phyloP scores from a whole-genome alignment of 2,113 vertebrate species.

The Origma solitaria region DNA sequence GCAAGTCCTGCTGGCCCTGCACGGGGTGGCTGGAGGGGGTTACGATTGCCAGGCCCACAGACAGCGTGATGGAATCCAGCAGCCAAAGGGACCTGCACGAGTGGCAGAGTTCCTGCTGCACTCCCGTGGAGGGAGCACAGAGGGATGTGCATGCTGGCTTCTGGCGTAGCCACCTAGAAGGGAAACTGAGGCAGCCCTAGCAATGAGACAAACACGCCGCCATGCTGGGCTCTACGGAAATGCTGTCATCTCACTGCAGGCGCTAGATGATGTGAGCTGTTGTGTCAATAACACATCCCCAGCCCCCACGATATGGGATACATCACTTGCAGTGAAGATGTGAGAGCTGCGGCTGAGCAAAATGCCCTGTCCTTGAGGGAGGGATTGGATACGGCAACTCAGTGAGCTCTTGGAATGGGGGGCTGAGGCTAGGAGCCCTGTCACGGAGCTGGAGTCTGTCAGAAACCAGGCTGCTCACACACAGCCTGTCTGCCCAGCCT shows the following conservation, averaged over 20 bases:
- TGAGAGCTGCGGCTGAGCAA: background rate
- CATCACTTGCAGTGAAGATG: background rate
- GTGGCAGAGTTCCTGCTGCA: background rate
- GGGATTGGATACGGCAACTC: background rate
- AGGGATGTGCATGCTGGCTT: background rate
- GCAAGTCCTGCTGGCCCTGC: background rate
- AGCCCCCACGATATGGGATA: background rate
- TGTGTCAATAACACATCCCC: background rate
- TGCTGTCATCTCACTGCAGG: background rate
- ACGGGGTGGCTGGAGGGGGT: rapidly evolving
- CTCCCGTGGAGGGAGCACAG: background rate
- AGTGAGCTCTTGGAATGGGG: background rate
- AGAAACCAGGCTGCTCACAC: background rate
- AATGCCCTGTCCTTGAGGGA: background rate
- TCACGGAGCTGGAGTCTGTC: background rate
- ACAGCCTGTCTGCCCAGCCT: background rate
- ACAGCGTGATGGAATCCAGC: background rate
- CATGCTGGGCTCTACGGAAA: background rate
- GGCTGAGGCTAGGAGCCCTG: background rate
- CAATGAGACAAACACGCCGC: rapidly evolving
- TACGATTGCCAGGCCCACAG: rapidly evolving
- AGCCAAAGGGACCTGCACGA: rapidly evolving
- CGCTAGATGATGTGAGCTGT: background rate
- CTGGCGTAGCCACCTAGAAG: background rate
- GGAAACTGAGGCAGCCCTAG: constrained; percentile 1